Conservation (phyloP, 2,113 vertebrate genomes). For the Urocolius indicus region DNA sequence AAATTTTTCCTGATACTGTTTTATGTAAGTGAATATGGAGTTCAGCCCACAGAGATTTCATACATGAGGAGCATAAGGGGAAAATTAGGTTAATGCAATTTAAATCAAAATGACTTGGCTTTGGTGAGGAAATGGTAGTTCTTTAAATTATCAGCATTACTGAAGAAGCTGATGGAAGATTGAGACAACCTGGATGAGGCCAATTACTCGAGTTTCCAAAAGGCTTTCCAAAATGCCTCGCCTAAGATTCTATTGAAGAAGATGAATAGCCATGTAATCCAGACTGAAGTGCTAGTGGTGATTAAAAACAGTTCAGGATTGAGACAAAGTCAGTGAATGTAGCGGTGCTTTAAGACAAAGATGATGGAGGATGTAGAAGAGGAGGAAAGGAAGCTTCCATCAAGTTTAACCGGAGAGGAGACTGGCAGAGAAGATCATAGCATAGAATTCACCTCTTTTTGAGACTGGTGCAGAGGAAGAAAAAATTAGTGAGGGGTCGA, state of each 20-base stretch:
- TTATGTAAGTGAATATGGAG: constrained; percentile 27
- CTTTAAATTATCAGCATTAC: not conserved
- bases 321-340: not conserved
- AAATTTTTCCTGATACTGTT: constrained; percentile 18
- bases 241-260: not conserved
- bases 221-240: constrained; percentile 7
- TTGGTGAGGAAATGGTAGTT: constrained; percentile 2
- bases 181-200: not conserved
- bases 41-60: not conserved
- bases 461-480: not conserved
- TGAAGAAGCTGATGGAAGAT: constrained; percentile 35
- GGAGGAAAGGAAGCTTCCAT: not conserved
- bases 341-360: not conserved
- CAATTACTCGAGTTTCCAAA: not conserved
- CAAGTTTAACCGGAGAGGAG: not conserved
- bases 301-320: not conserved
- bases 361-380: not conserved
- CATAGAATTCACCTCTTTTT: not conserved
- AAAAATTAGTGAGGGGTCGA: not conserved
- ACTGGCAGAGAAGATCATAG: not conserved
- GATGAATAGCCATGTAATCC: not conserved
- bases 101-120: constrained; percentile 16
- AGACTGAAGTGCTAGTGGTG: not conserved
- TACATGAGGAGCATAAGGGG: not conserved
- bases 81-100: constrained; percentile 36